phyloP scores from a whole-genome alignment of 2,888 invertebrate genomes.

The Cosmopolites sordidus region DNA sequence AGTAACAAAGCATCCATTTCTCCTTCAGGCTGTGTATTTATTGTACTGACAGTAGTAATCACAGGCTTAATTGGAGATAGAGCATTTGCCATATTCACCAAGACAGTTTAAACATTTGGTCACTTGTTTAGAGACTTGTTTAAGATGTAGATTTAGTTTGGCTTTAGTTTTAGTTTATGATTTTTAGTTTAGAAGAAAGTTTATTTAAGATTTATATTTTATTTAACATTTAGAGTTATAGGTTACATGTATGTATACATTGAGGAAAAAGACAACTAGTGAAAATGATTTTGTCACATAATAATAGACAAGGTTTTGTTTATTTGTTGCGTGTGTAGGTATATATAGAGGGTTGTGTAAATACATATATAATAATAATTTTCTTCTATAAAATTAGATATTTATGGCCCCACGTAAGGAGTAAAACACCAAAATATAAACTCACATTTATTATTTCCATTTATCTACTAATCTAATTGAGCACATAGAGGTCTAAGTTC shows the following conservation, averaged over 20 bases:
- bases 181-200: background rate
- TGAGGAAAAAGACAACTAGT: background rate
- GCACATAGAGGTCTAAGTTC: slow-evolving; percentile 21
- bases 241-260: background rate
- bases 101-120: slow-evolving; percentile 5
- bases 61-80: slow-evolving; percentile 53
- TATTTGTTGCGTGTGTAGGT: background rate
- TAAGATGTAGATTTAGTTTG: slow-evolving; percentile 13
- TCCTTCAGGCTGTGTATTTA: slow-evolving; percentile 56
- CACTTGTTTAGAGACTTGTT: slow-evolving; percentile 13
- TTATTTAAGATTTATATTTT: too few relatives aligned
- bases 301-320: background rate
- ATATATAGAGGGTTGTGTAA: slow-evolving; percentile 1
- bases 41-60: slow-evolving; percentile 54
- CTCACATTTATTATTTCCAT: slow-evolving; percentile 5
- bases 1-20: slow-evolving; percentile 77
- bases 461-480: slow-evolving; percentile 22
- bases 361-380: background rate
- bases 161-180: background rate
- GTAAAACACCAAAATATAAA: slow-evolving; percentile 26
- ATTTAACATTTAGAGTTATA: too few relatives aligned
- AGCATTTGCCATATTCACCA: slow-evolving; percentile 40
- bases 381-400: slow-evolving; percentile 1
- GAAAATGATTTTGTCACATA: background rate
- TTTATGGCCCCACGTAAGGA: slow-evolving; percentile 1